Percentiles rank a stretch among this genome's conserved stretches.
Evolutionary conservation across 2,888 invertebrate genomes (phyloP).

Genomic region (Malachius bipustulatus): DNA sequence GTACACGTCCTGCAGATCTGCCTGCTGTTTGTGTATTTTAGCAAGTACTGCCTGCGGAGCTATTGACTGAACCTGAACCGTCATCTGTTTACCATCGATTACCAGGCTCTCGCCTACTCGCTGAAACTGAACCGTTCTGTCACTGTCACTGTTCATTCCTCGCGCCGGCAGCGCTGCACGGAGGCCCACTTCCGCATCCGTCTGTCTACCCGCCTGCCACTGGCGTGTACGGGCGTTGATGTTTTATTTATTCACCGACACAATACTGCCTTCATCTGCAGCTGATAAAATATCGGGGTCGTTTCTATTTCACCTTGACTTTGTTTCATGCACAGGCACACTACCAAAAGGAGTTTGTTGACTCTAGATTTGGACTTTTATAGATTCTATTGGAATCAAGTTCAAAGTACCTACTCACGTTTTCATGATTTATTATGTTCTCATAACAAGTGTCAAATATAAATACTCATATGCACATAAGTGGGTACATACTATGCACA

Average conservation of each 20-base stretch:
- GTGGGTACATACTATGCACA: too few species aligned
- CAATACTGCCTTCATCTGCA: conserved; percentile 19
- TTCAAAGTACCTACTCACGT: too few species aligned
- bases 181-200: conserved; percentile 23
- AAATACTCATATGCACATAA: too few species aligned
- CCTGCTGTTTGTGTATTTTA: conserved; percentile 7
- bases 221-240: conserved; percentile 25
- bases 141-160: conserved; percentile 24
- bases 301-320: conserved; percentile 19
- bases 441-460: too few species aligned
- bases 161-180: conserved; percentile 13
- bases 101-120: conserved; percentile 33
- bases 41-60: conserved; percentile 11
- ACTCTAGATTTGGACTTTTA: too few species aligned
- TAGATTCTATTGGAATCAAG: too few species aligned
- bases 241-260: conserved; percentile 16
- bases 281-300: conserved; percentile 19
- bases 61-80: conserved; percentile 24
- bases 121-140: conserved; percentile 26
- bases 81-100: conserved; percentile 37
- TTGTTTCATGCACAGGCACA: too few species aligned
- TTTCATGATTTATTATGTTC: too few species aligned
- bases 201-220: conserved; percentile 16
- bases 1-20: conserved; percentile 15
- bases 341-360: too few species aligned